Base-by-base conservation (phyloP, 2,797 vertebrate species). In the Garrulus glandarius region DNA sequence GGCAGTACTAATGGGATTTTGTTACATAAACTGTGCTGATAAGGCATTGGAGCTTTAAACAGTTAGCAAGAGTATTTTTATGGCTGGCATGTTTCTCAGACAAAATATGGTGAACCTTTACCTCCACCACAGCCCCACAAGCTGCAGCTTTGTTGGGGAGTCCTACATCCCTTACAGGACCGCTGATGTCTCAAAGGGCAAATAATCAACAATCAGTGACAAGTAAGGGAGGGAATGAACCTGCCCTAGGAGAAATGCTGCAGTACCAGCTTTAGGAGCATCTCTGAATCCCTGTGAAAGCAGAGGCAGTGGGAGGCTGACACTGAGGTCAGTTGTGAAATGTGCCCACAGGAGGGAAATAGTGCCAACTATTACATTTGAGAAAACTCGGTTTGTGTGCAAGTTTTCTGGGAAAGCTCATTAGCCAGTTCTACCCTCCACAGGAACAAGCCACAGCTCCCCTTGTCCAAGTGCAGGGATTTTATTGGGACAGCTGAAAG, bases 21-120 rank as follows among this genome's bases (percentile, higher is more conserved):
- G 72, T 86, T 89, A 92, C 81, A 46, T 63, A 89, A 95, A 82
- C 78, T 18, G 46, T 75, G 90, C 63, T 91, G 87, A 64, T 87
- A 71, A 87, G 60, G 49, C 50, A 79, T 21, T 36, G 44, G 49
- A 87, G 86, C 70, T 89, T 85, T 64, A 70, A 70, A 56, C 32
- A 36, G 79, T 67, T 76, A 78, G 56, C 32, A 83, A 9, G 41
- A 15, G 13, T 57, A 37, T 60, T 89, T 96, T 94, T 72, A 78
- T 11, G 56, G 43, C 55, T 37, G 46, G 55, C 30, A 61, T n/a
- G 29, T 47, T 65, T 68, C 65, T 49, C 15, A 8, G 34, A 59
- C 59, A 94, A 93, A 65, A 24, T 20, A 29, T 0, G 1, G 26
- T 52, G 53, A 92, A 14, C 22, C 34, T 84, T 61, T 37, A 19